Base-by-base conservation (phyloP, 2,113 vertebrate species). In the Sorex fumeus region DNA sequence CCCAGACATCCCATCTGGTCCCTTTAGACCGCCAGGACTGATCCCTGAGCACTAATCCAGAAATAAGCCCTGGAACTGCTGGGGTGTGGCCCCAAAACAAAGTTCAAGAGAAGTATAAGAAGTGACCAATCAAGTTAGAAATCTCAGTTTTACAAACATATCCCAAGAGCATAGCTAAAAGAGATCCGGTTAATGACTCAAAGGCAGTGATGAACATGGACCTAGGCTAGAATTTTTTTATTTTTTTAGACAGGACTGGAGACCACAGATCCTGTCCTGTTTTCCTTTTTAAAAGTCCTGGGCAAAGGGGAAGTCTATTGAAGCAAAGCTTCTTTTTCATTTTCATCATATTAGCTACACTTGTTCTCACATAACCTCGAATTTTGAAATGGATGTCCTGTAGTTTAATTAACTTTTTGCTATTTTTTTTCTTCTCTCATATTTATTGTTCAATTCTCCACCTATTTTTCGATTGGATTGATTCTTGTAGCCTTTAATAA, bases 401-500 rank as follows among this genome's bases (percentile, higher is more conserved):
- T 91, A 28, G 19, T 67, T 90, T 82, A 94, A 91, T 90, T 70
- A 92, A 82, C 43, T 27, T 72, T 76, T 84, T 45, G 62, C n/a
- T 90, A 19, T 67, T 47, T 67, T 60, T 89, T 84, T 11, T 62
- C 62, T 75, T 16, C n/a, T 90, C 34, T 16, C 72, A 50, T 64
- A 45, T 66, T 62, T 86, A 69, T 75, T 66, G 23, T 67, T 84
- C 3, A 88, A 10, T 92, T 87, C 11, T 36, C 28, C 50, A 47
- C 36, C 60, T 67, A 34, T 89, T 97, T 92, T 94, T n/a, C 92
- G 96, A 50, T 4, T 32, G 2, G 23, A 18, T 57, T 78, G 1
- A 70, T 9, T 93, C 82, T 62, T 8, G 18, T 36, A 83, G 4
- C n/a, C 30, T 43, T 88, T 28, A 91, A 94, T 77, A 87, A 83